Percentiles rank a stretch among this genome's conserved stretches.
Evolutionary conservation across 2,797 vertebrate species (phyloP).

Genomic region (Salmo trutta): DNA sequence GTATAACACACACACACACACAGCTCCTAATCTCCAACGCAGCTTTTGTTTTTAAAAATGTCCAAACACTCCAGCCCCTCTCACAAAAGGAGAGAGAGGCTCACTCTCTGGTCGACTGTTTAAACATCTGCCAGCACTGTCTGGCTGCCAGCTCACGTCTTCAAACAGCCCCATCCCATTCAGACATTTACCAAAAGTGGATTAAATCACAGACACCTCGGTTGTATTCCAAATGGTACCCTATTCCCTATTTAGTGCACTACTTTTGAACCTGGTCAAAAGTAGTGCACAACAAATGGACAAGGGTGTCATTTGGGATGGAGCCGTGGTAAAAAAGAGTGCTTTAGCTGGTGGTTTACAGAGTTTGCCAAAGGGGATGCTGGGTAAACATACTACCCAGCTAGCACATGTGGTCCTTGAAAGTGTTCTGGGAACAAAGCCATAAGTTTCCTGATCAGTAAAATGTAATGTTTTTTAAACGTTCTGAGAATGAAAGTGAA

Average conservation of each 20-base stretch:
- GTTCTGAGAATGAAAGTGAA: too few relatives aligned
- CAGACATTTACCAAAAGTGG: constrained; percentile 37
- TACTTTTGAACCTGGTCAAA: not conserved
- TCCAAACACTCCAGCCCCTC: constrained; percentile 47
- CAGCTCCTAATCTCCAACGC: constrained; percentile 63
- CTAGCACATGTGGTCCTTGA: too few relatives aligned
- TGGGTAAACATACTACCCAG: not conserved
- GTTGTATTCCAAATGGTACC: not conserved
- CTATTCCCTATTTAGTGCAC: not conserved
- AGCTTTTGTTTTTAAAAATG: constrained; percentile 42
- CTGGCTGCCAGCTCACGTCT: constrained; percentile 42
- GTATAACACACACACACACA: constrained; percentile 10
- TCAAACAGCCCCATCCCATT: constrained; percentile 16
- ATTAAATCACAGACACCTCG: constrained; percentile 32
- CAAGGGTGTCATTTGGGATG: too few relatives aligned
- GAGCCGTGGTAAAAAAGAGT: not conserved
- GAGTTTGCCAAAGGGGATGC: not conserved
- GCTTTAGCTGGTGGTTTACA: not conserved
- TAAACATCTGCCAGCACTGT: constrained; percentile 68
- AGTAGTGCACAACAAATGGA: too few relatives aligned
- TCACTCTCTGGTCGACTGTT: constrained; percentile 69
- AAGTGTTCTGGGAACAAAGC: too few relatives aligned
- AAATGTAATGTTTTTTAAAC: too few relatives aligned
- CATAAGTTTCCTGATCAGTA: too few relatives aligned
- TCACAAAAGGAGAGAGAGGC: constrained; percentile 46